Base-by-base conservation (phyloP, 2,797 vertebrate species). In the Falco biarmicus region DNA sequence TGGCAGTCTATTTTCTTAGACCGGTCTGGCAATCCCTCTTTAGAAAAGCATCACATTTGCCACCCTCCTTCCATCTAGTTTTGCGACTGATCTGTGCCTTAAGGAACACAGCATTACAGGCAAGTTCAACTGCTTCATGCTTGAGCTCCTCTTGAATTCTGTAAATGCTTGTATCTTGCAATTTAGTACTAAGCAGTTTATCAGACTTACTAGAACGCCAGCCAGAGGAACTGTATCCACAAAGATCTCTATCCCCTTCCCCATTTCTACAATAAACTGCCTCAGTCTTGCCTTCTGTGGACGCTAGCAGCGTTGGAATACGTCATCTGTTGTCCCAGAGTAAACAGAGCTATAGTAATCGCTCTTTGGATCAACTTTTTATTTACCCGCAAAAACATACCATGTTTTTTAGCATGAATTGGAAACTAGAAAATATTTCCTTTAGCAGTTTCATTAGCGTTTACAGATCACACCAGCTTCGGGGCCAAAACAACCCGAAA, bases 401-500 rank as follows among this genome's bases (percentile, higher is more conserved):
- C 2, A 12, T 25, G 1, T 11, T 13, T 84, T 50, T 39, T 9
- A n/a, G 31, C 9, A 2, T 37, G 41, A 57, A 64, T 37, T 2
- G 1, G n/a, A 83, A 92, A 66, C 17, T 21, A 32, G 15, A 15
- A 51, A 63, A 10, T 4, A 76, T 13, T 59, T 84, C 70, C 66
- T 59, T 51, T 28, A 26, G 53, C 54, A 25, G 32, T 16, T 28
- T 28, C 11, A 34, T 14, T 13, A 31, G 43, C 29, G 24, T 13
- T 56, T 32, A 51, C 1, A 2, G 53, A 75, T 17, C 61, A 11
- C 0, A 64, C 43, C 78, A 14, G 81, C 78, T 63, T 8, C 28
- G 6, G 39, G 53, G 20, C 34, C 59, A 25, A 25, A 54, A 19
- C 43, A 18, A 4, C 5, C 21, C 1, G 0, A 10, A 32, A 9